Conservation (phyloP, 2,888 invertebrate genomes). For the Melikaiella ostensackeni region DNA sequence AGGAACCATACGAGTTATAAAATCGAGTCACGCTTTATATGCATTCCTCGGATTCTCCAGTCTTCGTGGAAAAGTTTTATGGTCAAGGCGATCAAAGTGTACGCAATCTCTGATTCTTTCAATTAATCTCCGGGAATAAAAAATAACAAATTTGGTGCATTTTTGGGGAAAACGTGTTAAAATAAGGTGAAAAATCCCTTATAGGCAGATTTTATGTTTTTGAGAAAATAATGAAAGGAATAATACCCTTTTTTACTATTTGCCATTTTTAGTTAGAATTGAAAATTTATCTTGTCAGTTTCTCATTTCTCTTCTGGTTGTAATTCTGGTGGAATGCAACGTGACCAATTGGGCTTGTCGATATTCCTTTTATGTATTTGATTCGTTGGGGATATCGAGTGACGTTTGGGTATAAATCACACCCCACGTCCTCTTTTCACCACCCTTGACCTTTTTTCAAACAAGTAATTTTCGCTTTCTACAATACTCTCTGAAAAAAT, state of each 20-base stretch:
- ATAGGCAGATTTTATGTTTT: too few species aligned
- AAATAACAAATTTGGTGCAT: not conserved
- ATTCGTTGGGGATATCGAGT: constrained; percentile 47
- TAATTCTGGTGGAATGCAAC: constrained; percentile 54
- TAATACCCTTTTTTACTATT: too few species aligned
- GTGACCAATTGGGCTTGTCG: constrained; percentile 57
- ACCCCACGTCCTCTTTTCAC: constrained; percentile 27
- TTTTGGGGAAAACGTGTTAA: not conserved
- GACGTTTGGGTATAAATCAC: constrained; percentile 55
- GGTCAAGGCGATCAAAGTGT: not conserved
- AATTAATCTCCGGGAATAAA: constrained; percentile 9
- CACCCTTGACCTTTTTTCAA: not conserved
- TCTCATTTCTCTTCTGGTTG: constrained; percentile 54
- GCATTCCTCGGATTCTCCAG: constrained; percentile 47
- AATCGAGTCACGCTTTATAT: constrained; percentile 46
- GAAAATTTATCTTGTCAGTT: constrained; percentile 37
- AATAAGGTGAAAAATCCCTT: not conserved
- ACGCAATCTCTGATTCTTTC: constrained; percentile 12
- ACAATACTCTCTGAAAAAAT: not conserved
- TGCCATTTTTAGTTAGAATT: too few species aligned
- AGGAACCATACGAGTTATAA: constrained; percentile 36
- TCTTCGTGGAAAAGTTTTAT: constrained; percentile 31
- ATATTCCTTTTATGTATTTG: constrained; percentile 55
- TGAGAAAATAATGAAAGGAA: too few species aligned
- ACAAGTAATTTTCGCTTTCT: not conserved